Evolutionary conservation across 2,888 invertebrate genomes (phyloP).

Genomic region (Drosophila leonis): DNA sequence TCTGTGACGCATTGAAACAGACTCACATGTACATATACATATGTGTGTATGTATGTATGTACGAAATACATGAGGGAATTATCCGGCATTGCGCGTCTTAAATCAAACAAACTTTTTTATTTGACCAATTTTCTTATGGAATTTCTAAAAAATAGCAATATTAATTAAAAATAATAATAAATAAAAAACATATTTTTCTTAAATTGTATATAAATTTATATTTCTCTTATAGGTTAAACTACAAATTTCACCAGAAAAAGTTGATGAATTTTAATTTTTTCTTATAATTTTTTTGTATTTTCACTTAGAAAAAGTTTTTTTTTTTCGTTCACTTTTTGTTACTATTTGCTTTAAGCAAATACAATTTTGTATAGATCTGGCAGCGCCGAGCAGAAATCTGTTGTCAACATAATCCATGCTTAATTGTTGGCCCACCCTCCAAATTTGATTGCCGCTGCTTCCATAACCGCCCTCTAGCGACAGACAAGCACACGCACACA

Average conservation of each 20-base stretch:
- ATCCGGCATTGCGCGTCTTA: background rate
- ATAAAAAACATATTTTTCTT: background rate
- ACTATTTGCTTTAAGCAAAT: background rate
- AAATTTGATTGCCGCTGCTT: conserved; percentile 13
- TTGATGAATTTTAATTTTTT: too few relatives aligned
- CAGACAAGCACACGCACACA: conserved; percentile 5
- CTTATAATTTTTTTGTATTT: background rate
- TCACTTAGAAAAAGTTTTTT: too few relatives aligned
- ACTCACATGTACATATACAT: too few relatives aligned
- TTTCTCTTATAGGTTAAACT: background rate
- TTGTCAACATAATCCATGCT: conserved; percentile 64
- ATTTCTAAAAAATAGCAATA: background rate
- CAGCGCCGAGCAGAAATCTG: conserved; percentile 40
- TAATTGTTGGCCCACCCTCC: conserved; percentile 64
- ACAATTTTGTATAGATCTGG: conserved; percentile 26
- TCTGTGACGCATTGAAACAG: background rate
- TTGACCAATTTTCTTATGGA: background rate
- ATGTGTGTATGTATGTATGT: background rate
- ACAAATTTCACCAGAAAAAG: too few relatives aligned
- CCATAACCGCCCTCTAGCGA: conserved; percentile 26
- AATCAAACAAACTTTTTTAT: background rate
- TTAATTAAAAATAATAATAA: background rate
- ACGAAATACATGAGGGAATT: background rate
- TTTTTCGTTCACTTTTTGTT: background rate
- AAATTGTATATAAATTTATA: background rate